phyloP scores from a whole-genome alignment of 1,140 invertebrate species.

The Drosophila ogumai region DNA sequence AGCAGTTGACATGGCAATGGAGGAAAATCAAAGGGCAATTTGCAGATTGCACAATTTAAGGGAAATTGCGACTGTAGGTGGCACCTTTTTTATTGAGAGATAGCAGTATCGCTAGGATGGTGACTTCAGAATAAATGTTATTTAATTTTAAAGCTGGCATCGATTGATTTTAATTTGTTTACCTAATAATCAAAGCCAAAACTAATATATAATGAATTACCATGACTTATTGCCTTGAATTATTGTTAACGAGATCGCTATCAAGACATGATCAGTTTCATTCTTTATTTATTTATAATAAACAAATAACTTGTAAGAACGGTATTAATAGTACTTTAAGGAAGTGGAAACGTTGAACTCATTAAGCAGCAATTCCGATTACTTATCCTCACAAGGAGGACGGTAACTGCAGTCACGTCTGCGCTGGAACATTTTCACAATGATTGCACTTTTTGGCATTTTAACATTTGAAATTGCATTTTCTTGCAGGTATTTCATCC shows the following conservation, averaged over 20 bases:
- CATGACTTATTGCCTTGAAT: background rate
- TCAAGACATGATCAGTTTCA: background rate
- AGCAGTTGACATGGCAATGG: constrained; percentile 64
- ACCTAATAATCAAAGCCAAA: background rate
- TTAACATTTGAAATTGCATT: constrained; percentile 27
- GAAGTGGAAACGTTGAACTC: background rate
- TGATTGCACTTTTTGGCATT: constrained; percentile 41
- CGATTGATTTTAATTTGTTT: background rate
- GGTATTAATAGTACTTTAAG: background rate
- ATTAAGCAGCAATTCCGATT: constrained; percentile 19
- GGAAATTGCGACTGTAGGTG: constrained; percentile 58
- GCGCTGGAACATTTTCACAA: constrained; percentile 31
- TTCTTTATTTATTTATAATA: background rate
- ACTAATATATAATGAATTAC: too few relatives aligned
- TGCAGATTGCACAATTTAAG: constrained; percentile 72
- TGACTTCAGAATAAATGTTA: background rate
- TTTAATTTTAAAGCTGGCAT: too few relatives aligned
- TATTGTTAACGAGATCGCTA: background rate
- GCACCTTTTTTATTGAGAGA: constrained; percentile 28
- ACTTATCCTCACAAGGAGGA: background rate
- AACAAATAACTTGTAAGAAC: background rate
- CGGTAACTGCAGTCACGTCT: background rate
- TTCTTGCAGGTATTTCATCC: constrained; percentile 88
- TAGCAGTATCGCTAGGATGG: background rate
- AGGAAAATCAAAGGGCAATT: constrained; percentile 41